Percentiles rank a stretch among this genome's conserved stretches.
These are phyloP conservation scores for Pterostichus niger DNA, from an alignment of 2,888 invertebrate genomes.

Conservation along the genomic window DNA sequence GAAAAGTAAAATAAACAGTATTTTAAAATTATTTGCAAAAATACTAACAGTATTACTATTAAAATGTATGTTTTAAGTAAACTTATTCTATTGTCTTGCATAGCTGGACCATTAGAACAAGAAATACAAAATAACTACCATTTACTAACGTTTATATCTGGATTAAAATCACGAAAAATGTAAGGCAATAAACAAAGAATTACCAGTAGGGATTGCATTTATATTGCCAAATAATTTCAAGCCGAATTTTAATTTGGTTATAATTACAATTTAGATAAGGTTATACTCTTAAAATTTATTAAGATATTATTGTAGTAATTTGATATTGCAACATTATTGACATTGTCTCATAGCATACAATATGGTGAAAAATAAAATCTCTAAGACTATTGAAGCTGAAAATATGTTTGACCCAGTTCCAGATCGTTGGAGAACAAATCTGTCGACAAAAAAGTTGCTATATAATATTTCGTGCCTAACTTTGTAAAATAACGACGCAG, in stretches of 20 bases:
- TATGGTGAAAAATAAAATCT: slow-evolving; percentile 61
- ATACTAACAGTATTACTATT: too few species aligned
- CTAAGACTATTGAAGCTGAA: slow-evolving; percentile 57
- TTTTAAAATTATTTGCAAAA: too few species aligned
- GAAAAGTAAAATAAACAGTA: too few species aligned
- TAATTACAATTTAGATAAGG: too few species aligned
- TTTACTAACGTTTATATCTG: neutral
- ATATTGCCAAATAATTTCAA: neutral
- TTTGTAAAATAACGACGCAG: slow-evolving; percentile 48
- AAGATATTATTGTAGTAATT: slow-evolving; percentile 13
- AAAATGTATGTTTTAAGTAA: too few species aligned
- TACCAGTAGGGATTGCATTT: neutral
- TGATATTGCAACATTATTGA: slow-evolving; percentile 24
- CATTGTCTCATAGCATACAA: slow-evolving; percentile 32
- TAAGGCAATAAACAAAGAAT: neutral
- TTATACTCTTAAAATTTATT: neutral
- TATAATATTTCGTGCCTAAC: slow-evolving; percentile 54
- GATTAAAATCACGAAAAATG: slow-evolving; percentile 2
- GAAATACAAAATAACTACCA: neutral
- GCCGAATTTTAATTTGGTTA: too few species aligned
- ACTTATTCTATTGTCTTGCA: too few species aligned
- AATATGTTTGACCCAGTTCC: slow-evolving; percentile 61
- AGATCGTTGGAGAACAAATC: slow-evolving; percentile 52
- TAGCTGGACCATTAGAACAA: too few species aligned
- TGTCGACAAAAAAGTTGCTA: slow-evolving; percentile 54